phyloP scores from a whole-genome alignment of 2,113 vertebrate genomes.

The Python bivittatus region DNA sequence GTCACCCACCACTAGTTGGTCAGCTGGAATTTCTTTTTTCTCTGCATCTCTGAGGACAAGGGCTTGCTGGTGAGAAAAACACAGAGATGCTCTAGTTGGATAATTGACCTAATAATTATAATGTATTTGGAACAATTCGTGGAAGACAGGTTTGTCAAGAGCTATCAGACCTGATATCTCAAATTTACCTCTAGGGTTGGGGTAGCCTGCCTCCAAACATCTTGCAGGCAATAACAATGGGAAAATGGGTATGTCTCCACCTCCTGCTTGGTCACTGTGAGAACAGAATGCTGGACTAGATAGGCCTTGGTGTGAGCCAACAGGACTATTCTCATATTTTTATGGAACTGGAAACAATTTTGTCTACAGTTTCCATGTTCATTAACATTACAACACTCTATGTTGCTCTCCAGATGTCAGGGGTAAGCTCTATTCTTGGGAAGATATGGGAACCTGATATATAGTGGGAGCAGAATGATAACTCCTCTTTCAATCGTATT shows the following conservation, averaged over 20 bases:
- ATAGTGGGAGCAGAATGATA: not conserved
- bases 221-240: not conserved
- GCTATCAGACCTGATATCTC: not conserved
- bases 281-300: not conserved
- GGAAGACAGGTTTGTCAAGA: not conserved
- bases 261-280: not conserved
- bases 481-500: not conserved
- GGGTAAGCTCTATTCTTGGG: not conserved
- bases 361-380: not conserved
- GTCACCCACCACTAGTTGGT: slow-evolving; percentile 79
- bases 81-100: not conserved
- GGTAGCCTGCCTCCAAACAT: not conserved
- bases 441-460: not conserved
- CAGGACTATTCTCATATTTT: not conserved
- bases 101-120: not conserved
- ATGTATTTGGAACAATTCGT: not conserved
- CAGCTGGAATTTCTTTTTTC: slow-evolving; percentile 74
- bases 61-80: slow-evolving; percentile 70
- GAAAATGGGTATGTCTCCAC: not conserved
- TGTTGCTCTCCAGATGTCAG: too few relatives aligned
- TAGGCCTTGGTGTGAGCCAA: not conserved
- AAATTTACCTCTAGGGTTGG: not conserved
- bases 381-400: not conserved
- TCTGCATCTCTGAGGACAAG: slow-evolving; percentile 76
- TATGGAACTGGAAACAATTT: not conserved